Evolutionary conservation across 1,140 invertebrate species (phyloP), one percentile per base, ranked within the genome.

Genomic region (Ceratosolen fusciceps): DNA sequence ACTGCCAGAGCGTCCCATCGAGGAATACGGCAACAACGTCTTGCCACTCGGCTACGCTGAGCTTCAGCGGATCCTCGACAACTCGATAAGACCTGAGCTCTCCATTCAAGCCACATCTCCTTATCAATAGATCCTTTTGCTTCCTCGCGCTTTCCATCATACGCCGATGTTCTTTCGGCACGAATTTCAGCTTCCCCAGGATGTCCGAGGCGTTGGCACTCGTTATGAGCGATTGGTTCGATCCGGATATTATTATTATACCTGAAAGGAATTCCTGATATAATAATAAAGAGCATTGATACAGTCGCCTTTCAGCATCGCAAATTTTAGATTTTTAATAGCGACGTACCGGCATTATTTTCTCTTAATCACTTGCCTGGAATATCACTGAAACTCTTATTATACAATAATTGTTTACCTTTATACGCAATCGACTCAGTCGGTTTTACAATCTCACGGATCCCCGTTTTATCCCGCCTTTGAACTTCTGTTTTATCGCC

Each of bases 221-320:
- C 1, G 65, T 68, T 68, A 68, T 68, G 21, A 68, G 37, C 21
- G 65, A 68, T 1, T 24, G 4, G 7, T 43, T n/a, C 43, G 65
- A 68, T 24, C n/a, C 3, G n/a, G 65, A 26, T n/a, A 68, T 68
- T 68, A 68, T 43, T 21, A 43, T 68, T 68, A 68, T 43, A n/a
- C n/a, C n/a, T n/a, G n/a, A n/a, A n/a, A n/a, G n/a, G n/a, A n/a
- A n/a, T n/a, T n/a, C n/a, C n/a, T n/a, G n/a, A n/a, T n/a, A n/a
- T n/a, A n/a, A n/a, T n/a, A n/a, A n/a, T n/a, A n/a, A n/a, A n/a
- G n/a, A n/a, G n/a, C n/a, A n/a, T n/a, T n/a, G n/a, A n/a, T n/a
- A n/a, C n/a, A n/a, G n/a, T n/a, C n/a, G n/a, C n/a, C n/a, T n/a
- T n/a, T n/a, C n/a, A n/a, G n/a, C n/a, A n/a, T n/a, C n/a, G n/a